These are phyloP conservation scores for Eupithecia centaureata DNA, from an alignment of 2,888 invertebrate genomes.

Conservation along the genomic window DNA sequence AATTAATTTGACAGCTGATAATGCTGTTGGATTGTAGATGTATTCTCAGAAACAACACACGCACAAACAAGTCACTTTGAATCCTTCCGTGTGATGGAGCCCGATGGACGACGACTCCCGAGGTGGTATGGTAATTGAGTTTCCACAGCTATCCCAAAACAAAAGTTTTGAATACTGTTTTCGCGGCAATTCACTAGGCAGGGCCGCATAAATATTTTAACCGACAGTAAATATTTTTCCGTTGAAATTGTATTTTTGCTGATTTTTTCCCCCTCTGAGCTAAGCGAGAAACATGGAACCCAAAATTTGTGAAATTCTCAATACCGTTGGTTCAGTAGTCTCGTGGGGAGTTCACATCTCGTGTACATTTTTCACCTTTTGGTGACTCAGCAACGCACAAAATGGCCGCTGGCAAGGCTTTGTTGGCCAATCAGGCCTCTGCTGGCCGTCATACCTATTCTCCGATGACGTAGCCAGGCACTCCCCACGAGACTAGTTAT, in stretches of 20 bases:
- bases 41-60: conserved; percentile 36
- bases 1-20: conserved; percentile 62
- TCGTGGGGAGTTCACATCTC: conserved; percentile 83
- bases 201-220: conserved; percentile 31
- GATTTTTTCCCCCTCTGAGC: conserved; percentile 61
- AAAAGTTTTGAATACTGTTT: conserved; percentile 64
- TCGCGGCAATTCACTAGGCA: conserved; percentile 54
- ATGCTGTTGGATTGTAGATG: neutral
- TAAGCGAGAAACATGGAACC: conserved; percentile 78
- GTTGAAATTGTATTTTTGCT: conserved; percentile 55
- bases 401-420: conserved; percentile 86
- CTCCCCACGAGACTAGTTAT: conserved; percentile 82
- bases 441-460: conserved; percentile 68
- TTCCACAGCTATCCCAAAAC: conserved; percentile 60
- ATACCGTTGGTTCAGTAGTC: conserved; percentile 85
- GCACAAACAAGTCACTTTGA: conserved; percentile 49
- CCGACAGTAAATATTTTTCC: conserved; percentile 40
- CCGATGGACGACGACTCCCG: conserved; percentile 42
- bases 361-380: conserved; percentile 85
- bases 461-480: conserved; percentile 74
- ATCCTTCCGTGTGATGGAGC: conserved; percentile 56
- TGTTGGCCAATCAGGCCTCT: conserved; percentile 75
- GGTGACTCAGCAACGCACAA: conserved; percentile 86
- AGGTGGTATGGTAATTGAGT: conserved; percentile 55
- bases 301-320: conserved; percentile 84